phyloP scores from a whole-genome alignment of 1,140 invertebrate species.

The Dryas iulia region DNA sequence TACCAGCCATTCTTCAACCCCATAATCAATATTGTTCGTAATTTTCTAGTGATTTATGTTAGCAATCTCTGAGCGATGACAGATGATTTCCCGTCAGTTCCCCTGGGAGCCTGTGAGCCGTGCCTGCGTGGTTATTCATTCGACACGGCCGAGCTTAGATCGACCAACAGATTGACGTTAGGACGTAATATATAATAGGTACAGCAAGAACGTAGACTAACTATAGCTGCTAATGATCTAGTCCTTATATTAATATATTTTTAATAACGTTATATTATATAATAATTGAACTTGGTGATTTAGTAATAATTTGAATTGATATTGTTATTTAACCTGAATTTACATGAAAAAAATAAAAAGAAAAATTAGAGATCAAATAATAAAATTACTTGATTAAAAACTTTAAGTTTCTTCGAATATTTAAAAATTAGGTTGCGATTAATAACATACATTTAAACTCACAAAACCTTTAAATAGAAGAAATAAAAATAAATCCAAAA shows the following conservation, averaged over 20 bases:
- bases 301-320: too few species aligned
- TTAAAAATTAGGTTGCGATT: too few species aligned
- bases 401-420: too few species aligned
- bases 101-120: slow-evolving; percentile 39
- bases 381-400: too few species aligned
- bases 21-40: slow-evolving; percentile 23
- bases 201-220: background rate
- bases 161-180: slow-evolving; percentile 19
- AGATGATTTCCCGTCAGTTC: slow-evolving; percentile 48
- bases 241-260: background rate
- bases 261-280: too few species aligned
- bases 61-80: slow-evolving; percentile 45
- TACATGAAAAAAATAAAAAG: too few species aligned
- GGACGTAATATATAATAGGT: slow-evolving; percentile 1
- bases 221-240: background rate
- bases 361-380: too few species aligned
- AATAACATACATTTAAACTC: too few species aligned
- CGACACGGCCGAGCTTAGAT: slow-evolving; percentile 39
- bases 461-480: too few species aligned
- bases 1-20: slow-evolving; percentile 10
- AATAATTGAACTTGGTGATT: too few species aligned
- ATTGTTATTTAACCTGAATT: too few species aligned
- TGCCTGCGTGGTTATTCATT: slow-evolving; percentile 45
- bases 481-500: too few species aligned
- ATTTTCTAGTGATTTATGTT: slow-evolving; percentile 46